A percentile compares a stretch with the other conserved stretches of the same genome.
Conservation (phyloP, 2,888 invertebrate genomes). For the Acanthococcus lagerstroemiae region DNA sequence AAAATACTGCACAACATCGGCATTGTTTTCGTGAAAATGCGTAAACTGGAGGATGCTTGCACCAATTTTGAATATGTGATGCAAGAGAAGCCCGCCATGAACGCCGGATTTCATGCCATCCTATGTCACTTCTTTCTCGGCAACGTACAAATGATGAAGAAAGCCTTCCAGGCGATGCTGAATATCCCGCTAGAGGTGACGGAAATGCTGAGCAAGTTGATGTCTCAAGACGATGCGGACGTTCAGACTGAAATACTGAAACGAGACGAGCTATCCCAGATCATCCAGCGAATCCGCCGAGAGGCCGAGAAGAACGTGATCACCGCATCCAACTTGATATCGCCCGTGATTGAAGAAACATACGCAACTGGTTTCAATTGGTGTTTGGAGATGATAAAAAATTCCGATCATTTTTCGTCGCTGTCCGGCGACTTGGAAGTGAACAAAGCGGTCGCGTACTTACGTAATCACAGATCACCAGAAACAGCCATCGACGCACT, state of each 20-base stretch:
- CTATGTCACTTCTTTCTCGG: slow-evolving; percentile 80
- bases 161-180: slow-evolving; percentile 78
- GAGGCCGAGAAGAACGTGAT: slow-evolving; percentile 73
- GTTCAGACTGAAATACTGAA: slow-evolving; percentile 41
- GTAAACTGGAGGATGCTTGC: slow-evolving; percentile 91
- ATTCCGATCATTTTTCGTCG: slow-evolving; percentile 64
- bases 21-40: slow-evolving; percentile 86
- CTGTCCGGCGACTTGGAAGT: slow-evolving; percentile 81
- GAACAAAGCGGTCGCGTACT: slow-evolving; percentile 75
- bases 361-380: slow-evolving; percentile 51
- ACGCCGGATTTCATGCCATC: slow-evolving; percentile 74
- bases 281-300: slow-evolving; percentile 58
- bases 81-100: slow-evolving; percentile 86
- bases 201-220: slow-evolving; percentile 14
- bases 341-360: slow-evolving; percentile 65
- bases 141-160: slow-evolving; percentile 86
- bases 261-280: slow-evolving; percentile 62
- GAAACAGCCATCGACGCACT: slow-evolving; percentile 68
- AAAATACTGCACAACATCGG: slow-evolving; percentile 98
- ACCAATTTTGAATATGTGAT: slow-evolving; percentile 96
- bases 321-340: slow-evolving; percentile 78
- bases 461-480: slow-evolving; percentile 60
- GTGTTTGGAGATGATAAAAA: slow-evolving; percentile 90
- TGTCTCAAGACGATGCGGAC: slow-evolving; percentile 21
- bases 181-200: slow-evolving; percentile 69